Conservation (phyloP, 2,113 vertebrate species). For the Ptyas mucosa region DNA sequence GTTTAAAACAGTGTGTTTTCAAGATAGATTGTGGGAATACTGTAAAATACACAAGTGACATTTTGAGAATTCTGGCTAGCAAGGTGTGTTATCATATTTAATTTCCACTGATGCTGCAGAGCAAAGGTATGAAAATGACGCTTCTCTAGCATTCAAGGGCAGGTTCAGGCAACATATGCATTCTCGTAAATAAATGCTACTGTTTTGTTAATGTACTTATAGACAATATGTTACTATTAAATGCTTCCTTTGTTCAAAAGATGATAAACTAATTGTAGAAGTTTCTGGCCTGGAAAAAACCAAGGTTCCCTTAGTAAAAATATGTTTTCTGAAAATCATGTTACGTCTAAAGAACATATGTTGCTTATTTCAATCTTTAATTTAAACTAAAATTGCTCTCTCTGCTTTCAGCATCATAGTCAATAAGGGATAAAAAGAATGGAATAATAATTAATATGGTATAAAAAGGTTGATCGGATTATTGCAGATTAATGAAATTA, state of each 20-base stretch:
- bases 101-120: not conserved
- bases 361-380: not conserved
- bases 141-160: not conserved
- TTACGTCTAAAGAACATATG: conserved; percentile 6
- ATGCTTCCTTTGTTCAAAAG: conserved; percentile 10
- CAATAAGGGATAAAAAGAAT: not conserved
- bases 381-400: not conserved
- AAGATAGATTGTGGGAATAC: not conserved
- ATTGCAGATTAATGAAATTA: not conserved
- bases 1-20: not conserved
- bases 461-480: not conserved
- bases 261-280: not conserved
- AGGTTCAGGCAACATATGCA: not conserved
- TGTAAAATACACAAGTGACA: not conserved
- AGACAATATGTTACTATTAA: not conserved
- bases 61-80: not conserved
- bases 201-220: not conserved
- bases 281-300: conserved; percentile 12
- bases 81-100: not conserved
- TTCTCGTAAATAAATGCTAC: not conserved
- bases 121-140: not conserved
- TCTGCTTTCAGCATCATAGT: not conserved
- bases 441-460: not conserved
- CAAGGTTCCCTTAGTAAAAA: not conserved
- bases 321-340: not conserved